Base-by-base conservation (phyloP, 2,797 vertebrate species). In the Sciaenops ocellatus region DNA sequence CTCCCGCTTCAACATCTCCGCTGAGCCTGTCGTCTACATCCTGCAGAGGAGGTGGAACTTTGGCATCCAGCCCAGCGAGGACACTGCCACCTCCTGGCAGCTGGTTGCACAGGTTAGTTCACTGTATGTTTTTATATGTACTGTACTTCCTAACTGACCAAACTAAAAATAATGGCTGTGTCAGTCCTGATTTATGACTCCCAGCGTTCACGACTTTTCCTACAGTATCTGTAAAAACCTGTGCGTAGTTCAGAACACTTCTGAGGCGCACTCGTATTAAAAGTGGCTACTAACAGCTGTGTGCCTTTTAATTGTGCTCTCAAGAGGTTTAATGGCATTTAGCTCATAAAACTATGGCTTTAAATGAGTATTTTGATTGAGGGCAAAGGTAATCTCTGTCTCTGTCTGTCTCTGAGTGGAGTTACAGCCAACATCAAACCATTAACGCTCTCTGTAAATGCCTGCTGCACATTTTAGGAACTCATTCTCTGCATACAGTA, bases 31-130 rank as follows among this genome's bases (percentile, higher is more conserved):
- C 6, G 92, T 98, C 73, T 96, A 97, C 18, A 89, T 98, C 64
- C 91, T 99, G 42, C 97, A 98, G 86, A 94, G 95, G 56, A 94
- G 97, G 52, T 99, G 97, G 97, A 99, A 98, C 89, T 96, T 95
- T 3, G 98, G 98, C 63, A 97, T 98, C 80, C 97, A 98, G 80
- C 97, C 98, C 47, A 98, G 96, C 1, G 98, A 98, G 30, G 97
- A 98, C 50, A 94, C 94, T 0, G 96, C 97, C 80, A 97, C 96
- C 0, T 85, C 77, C 10, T 99, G 98, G 98, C 94, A 96, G 93
- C 95, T 95, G 0, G 95, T 96, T 22, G 95, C 95, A 26, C 96
- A 97, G 96, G 98, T 98, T 18, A 48, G 90, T 17, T 12, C 0
- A 52, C 16, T 34, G 30, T 30, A 6, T 6, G 30, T 30, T 30